Conservation (phyloP, 2,888 invertebrate genomes). For the Unio pictorum region DNA sequence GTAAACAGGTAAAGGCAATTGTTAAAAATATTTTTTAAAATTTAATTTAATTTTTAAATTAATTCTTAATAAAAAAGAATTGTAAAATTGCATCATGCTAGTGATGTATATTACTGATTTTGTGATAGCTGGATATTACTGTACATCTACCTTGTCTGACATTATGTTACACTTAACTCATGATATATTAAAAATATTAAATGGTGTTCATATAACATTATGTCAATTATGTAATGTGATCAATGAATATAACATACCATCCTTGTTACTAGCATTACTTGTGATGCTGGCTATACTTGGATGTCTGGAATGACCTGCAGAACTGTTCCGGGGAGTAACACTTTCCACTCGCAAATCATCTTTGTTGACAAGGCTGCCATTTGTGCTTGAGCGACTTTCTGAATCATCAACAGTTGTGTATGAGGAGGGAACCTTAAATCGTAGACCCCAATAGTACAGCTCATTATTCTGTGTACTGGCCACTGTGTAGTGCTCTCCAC, state of each 20-base stretch:
- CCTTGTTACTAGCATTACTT: constrained; percentile 27
- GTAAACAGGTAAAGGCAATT: no score
- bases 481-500: constrained; percentile 80
- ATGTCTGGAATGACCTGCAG: constrained; percentile 39
- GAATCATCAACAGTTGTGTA: constrained; percentile 30
- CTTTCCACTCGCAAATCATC: constrained; percentile 45
- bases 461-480: constrained; percentile 79
- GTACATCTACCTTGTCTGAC: no score
- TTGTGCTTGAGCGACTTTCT: constrained; percentile 44
- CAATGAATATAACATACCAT: constrained; percentile 5
- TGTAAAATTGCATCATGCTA: no score
- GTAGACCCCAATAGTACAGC: constrained; percentile 80
- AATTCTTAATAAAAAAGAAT: no score
- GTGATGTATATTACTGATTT: no score
- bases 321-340: constrained; percentile 37
- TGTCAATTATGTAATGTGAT: background rate
- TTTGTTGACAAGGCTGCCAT: constrained; percentile 25
- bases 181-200: constrained; percentile 1
- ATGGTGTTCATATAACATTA: background rate
- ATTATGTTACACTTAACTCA: no score
- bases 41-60: no score
- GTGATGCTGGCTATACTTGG: constrained; percentile 37
- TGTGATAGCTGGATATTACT: no score
- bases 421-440: constrained; percentile 43
- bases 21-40: no score